Base-by-base conservation (phyloP, 2,888 invertebrate species). In the Drosophila pseudotakahashii region DNA sequence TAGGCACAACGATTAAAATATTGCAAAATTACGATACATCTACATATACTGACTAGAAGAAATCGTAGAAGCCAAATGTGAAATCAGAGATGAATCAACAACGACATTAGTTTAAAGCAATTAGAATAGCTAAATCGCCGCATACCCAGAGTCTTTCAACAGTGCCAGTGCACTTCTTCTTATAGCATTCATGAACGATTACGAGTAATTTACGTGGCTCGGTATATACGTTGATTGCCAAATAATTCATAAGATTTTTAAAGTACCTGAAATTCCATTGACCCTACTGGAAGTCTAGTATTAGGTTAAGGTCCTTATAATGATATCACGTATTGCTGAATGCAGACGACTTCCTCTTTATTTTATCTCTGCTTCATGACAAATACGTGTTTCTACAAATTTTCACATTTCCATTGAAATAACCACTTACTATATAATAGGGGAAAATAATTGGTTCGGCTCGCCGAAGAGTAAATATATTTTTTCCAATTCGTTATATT, bases 31-130 rank as follows among this genome's bases (percentile, higher is more conserved):
- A 68, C 66, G 70, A 66, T 59, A 45, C 58, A 73, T 23, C 32
- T 59, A 42, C 52, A 48, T 50, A 23, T 53, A 60, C 47, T 71
- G 70, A 61, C 55, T 53, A 52, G 64, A 67, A 58, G 14, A 42
- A 66, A 57, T 36, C 37, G 57, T 68, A 60, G 54, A 53, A 63
- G 55, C 59, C 54, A 75, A 76, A 60, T 68, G 53, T 55, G 61
- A 75, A 72, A 69, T 59, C 44, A 79, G 55, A 67, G 50, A 64
- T 87, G 77, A 83, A 80, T 76, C 81, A 87, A 90, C 89, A 90
- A 90, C 90, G 90, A 89, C 77, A 83, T 79, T 89, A 89, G 83
- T 80, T 81, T 77, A 83, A 74, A 73, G 72, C 67, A 79, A 82
- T 75, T 81, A 85, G 80, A 75, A 71, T 81, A 81, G 69, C 47